Conservation (phyloP, 2,888 invertebrate genomes). For the Idaea dimidiata region DNA sequence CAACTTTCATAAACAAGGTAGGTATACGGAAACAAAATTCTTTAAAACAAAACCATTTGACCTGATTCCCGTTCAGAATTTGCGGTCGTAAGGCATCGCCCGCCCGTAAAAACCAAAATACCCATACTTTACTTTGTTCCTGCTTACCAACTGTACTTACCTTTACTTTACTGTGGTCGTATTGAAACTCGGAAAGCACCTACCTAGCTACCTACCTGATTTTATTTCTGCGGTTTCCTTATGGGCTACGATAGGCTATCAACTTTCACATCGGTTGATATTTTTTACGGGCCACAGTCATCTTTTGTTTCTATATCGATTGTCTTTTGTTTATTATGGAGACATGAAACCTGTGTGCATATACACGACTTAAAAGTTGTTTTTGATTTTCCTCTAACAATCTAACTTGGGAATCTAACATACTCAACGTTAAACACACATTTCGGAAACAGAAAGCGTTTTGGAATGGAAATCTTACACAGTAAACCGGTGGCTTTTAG, state of each 20-base stretch:
- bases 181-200: not conserved
- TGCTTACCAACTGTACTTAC: not conserved
- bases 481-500: too few species aligned
- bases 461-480: too few species aligned
- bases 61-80: slow-evolving; percentile 26
- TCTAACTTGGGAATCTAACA: too few species aligned
- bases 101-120: slow-evolving; percentile 17
- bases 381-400: too few species aligned
- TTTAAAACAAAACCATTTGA: slow-evolving; percentile 31
- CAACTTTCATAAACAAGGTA: not conserved
- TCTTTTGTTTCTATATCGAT: too few species aligned
- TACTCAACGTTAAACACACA: too few species aligned
- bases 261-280: not conserved
- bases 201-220: not conserved
- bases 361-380: too few species aligned
- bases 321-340: too few species aligned
- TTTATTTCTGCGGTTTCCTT: slow-evolving; percentile 1
- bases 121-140: not conserved
- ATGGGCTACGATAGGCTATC: not conserved
- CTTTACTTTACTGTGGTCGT: slow-evolving; percentile 1
- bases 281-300: not conserved
- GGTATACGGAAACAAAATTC: slow-evolving; percentile 4
- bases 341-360: too few species aligned
- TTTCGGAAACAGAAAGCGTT: too few species aligned
- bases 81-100: slow-evolving; percentile 22